Evolutionary conservation across 2,113 vertebrate species (phyloP).

Genomic region (Myrmophylax atrothorax): DNA sequence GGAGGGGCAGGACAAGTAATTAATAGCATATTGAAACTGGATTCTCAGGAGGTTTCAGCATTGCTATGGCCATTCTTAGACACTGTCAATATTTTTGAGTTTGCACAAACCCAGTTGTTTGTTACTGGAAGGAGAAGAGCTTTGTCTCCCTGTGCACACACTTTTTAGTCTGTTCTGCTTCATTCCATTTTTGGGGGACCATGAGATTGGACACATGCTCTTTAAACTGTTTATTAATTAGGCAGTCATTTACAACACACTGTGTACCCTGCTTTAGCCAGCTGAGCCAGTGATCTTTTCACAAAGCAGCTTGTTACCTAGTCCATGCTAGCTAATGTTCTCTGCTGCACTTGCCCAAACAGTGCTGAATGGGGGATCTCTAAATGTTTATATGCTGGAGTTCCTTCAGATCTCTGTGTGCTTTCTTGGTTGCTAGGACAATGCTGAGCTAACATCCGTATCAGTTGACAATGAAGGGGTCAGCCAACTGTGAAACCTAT

Average conservation of each 20-base stretch:
- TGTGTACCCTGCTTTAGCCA: background rate
- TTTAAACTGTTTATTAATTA: background rate
- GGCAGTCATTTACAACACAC: background rate
- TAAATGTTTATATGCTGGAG: background rate
- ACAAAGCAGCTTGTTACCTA: background rate
- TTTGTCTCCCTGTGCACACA: rapidly evolving
- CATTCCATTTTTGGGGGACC: background rate
- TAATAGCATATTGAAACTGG: background rate
- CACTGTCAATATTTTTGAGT: background rate
- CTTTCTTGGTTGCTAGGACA: constrained; percentile 59
- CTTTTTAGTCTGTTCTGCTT: background rate
- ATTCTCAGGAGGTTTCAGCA: background rate
- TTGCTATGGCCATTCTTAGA: background rate
- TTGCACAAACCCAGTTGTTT: background rate
- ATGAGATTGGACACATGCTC: background rate
- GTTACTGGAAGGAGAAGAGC: background rate
- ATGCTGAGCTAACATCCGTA: constrained; percentile 26
- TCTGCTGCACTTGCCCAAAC: background rate
- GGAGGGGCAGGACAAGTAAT: background rate
- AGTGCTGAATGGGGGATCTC: background rate
- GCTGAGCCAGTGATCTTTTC: background rate
- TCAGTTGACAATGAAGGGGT: constrained; percentile 21
- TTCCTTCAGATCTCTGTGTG: constrained; percentile 44
- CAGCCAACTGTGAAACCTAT: constrained; percentile 60
- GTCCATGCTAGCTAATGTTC: background rate